Evolutionary conservation across 1,140 invertebrate genomes (phyloP), one percentile per base, ranked within the genome.

Genomic region (Drosophila rhopaloa): DNA sequence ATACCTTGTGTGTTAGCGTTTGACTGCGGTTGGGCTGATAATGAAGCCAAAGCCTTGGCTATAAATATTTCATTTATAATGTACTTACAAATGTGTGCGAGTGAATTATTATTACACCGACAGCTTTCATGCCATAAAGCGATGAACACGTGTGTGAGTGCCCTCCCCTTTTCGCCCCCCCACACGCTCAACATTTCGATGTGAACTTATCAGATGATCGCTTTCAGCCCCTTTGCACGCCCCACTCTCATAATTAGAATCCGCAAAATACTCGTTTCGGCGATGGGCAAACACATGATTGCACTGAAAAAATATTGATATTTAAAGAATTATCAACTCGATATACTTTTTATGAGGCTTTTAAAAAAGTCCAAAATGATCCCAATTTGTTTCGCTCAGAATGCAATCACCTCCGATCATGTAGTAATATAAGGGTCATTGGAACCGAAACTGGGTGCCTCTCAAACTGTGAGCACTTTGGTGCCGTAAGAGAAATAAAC

Each of bases 61-160:
- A 76, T 76, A 76, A 76, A 76, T 76, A 76, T 76, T 76, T 66
- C 47, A 76, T 76, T 65, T 76, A 65, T 75, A 47, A 73, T 61
- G 58, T 74, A 53, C 51, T 55, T 75, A 76, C 60, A 41, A 66
- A 54, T 32, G 46, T 59, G 44, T 53, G 70, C 40, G 47, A 57
- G n/a, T 66, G 47, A 76, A 66, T 76, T 76, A 66, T 76, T 66
- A 76, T 76, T 66, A 74, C 70, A 75, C 35, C 41, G 51, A 51
- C 32, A 56, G 37, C 27, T 59, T 59, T 43, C 60, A 59, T 58
- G 53, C 54, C 37, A 41, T 43, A 19, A 40, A 16, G 54, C 38
- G 37, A 62, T 62, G 37, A 29, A 53, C 71, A 74, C 59, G 53
- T 63, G 71, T 51, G 58, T 50, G 59, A 10, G 58, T 43, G 19